Base-by-base conservation (phyloP, 2,797 vertebrate species). In the Liasis olivaceus region DNA sequence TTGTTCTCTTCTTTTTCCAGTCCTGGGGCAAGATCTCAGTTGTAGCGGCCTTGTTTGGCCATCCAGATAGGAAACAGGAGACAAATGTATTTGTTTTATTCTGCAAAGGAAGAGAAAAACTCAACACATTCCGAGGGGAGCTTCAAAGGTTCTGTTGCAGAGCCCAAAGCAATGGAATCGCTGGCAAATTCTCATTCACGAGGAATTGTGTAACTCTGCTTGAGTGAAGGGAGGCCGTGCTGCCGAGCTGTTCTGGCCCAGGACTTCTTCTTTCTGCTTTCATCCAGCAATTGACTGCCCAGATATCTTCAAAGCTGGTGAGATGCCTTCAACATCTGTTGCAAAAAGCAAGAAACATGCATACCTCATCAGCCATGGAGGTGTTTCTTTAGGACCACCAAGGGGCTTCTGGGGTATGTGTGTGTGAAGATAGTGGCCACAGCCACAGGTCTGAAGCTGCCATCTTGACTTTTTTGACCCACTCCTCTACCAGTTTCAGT, bases 151-250 rank as follows among this genome's bases (percentile, higher is more conserved):
- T 81, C 66, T 24, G 26, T 17, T 2, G 3, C 6, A 54, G 56
- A 62, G 42, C 84, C 26, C 1, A 15, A 36, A 63, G 17, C 3
- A 1, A 22, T 15, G 84, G 59, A 24, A 56, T 22, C n/a, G 15
- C 28, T 58, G 14, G 54, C 22, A 28, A 12, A 24, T 12, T 4
- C 66, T 12, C n/a, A 8, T 8, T 86, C 15, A n/a, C 2, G 36
- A 24, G 5, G 8, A 36, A 51, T 36, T 24, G n/a, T 20, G 51
- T 24, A 17, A 26, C 15, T 22, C 24, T 17, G 56, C 17, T 42
- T 3, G 15, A 1, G 11, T 26, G 26, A 0, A 6, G 15, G 2
- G 51, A 9, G 4, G 51, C 7, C 51, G 6, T 20, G 1, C 3
- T 12, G n/a, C 11, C 2, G 26, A n/a, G 66, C 1, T 7, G 14